These are phyloP conservation scores for Ochropleura plecta DNA, from an alignment of 2,888 invertebrate genomes.

Conservation along the genomic window DNA sequence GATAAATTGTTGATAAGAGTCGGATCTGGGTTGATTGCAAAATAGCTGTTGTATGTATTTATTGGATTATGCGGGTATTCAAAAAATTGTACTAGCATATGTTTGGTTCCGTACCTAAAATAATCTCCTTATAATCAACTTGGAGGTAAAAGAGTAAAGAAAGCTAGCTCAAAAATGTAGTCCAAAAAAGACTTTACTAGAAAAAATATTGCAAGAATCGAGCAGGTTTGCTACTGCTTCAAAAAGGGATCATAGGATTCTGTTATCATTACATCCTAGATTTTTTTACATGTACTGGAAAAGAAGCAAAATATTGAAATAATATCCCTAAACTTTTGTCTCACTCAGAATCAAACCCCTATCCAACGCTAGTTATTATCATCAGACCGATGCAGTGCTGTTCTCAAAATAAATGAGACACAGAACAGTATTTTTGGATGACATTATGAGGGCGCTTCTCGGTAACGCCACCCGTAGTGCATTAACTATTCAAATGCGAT, in stretches of 20 bases:
- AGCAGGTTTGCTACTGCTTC: background rate
- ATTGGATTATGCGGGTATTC: slow-evolving; percentile 1
- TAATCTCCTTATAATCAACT: background rate
- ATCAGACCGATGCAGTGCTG: slow-evolving; percentile 27
- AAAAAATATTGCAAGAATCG: background rate
- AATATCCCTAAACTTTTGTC: no score
- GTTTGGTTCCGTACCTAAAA: background rate
- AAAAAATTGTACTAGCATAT: background rate
- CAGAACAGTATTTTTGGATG: slow-evolving; percentile 52
- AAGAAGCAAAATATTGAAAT: background rate
- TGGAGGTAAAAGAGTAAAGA: background rate
- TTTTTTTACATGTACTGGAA: background rate
- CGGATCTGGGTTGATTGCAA: slow-evolving; percentile 44
- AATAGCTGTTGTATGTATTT: slow-evolving; percentile 7
- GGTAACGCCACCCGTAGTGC: slow-evolving; percentile 21
- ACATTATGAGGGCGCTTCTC: slow-evolving; percentile 27
- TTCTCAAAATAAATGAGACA: slow-evolving; percentile 53
- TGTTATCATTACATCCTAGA: no score
- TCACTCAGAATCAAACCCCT: slow-evolving; percentile 19
- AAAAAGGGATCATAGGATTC: background rate
- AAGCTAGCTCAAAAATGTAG: background rate
- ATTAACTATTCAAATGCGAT: background rate
- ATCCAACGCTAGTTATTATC: background rate
- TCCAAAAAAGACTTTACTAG: background rate
- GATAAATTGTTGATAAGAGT: slow-evolving; percentile 26